Base-by-base conservation (phyloP, 2,888 invertebrate species). In the Ommatoiulus sabulosus region DNA sequence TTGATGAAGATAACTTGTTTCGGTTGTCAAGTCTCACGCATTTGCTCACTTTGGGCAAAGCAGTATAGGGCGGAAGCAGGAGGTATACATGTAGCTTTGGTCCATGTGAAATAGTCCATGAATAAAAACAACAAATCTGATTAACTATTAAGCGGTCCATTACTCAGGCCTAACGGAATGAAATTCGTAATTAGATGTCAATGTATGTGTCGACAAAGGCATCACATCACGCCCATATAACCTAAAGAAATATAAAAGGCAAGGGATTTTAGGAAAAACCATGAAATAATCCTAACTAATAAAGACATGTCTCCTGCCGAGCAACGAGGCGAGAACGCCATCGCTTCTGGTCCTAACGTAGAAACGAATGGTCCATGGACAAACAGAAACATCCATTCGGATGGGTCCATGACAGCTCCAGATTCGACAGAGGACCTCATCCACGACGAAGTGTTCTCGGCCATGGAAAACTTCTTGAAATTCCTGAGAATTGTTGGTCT, bases 381-480 rank as follows among this genome's bases (percentile, higher is more conserved):
- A 20, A 20, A 7, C 6, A n/a, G 63, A 63, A 63, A 63, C 20
- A 20, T 8, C 20, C 20, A 4, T 20, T 63, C 63, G 20, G 63
- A 63, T n/a, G 4, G 20, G 6, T 6, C n/a, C 4, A 1, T 20
- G 8, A n/a, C n/a, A 5, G 20, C 20, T 8, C 63, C 3, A 20
- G 63, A 20, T 63, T 63, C 63, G 6, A 63, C 8, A 63, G 63
- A 63, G 8, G 8, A 20, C 4, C 63, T 20, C 5, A 63, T 63
- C 8, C 46, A 85, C 20, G 85, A 85, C 17, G 46, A 44, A 6
- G 85, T 85, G 1, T 85, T n/a, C 15, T 3, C 44, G n/a, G 44
- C 85, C 0, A n/a, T 85, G 85, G 5, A 44, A 85, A 44, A n/a
- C 12, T 46, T 85, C n/a, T 44, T 85, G 85, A 44, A 85, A 44